phyloP scores from a whole-genome alignment of 2,888 invertebrate genomes.

The Hypsopygia costalis region DNA sequence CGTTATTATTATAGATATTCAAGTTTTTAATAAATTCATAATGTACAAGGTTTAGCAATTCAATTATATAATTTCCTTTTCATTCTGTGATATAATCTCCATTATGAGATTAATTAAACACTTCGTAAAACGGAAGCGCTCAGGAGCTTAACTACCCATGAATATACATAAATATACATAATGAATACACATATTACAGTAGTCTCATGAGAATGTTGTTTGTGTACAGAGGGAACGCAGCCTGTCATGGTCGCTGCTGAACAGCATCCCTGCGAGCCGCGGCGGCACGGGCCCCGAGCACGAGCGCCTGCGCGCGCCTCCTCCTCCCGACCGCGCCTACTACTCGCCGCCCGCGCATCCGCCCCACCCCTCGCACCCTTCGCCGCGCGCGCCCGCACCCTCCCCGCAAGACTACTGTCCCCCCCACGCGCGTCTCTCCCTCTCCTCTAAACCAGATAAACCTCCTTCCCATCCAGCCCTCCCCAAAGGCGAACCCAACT shows the following conservation, averaged over 20 bases:
- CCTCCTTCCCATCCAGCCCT: conserved; percentile 49
- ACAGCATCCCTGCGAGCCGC: conserved; percentile 70
- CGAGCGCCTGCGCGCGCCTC: conserved; percentile 41
- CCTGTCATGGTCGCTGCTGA: conserved; percentile 79
- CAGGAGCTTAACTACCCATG: too few relatives aligned
- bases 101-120: background rate
- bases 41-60: background rate
- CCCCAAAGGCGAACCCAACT: conserved; percentile 85
- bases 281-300: conserved; percentile 44
- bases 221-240: conserved; percentile 70
- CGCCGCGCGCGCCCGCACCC: conserved; percentile 37
- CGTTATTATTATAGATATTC: background rate
- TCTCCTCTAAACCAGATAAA: conserved; percentile 59
- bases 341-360: conserved; percentile 35
- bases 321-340: conserved; percentile 43
- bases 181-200: too few relatives aligned
- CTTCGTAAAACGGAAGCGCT: background rate
- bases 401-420: conserved; percentile 45
- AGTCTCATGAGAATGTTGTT: conserved; percentile 10
- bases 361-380: conserved; percentile 29
- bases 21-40: background rate
- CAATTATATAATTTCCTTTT: conserved; percentile 10
- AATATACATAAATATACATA: too few relatives aligned
- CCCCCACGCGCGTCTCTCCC: conserved; percentile 48
- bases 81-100: background rate